Evolutionary conservation across 2,888 invertebrate species (phyloP), one percentile per base, ranked within the genome.

Genomic region (Teleiodes luculella): DNA sequence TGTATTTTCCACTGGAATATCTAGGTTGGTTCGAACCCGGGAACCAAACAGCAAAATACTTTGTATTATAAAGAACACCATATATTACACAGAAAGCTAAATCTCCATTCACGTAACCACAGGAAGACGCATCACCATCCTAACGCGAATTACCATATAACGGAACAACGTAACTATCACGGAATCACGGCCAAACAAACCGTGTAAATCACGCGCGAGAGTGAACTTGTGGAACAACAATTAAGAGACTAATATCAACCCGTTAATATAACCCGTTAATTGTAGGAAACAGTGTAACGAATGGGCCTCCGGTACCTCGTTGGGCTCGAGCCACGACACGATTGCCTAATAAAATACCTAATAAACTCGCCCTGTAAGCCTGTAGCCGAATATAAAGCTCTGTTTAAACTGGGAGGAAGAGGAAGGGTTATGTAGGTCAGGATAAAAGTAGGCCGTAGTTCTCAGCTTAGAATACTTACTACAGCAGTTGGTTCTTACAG

Each of bases 251-350:
- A 72, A 75, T 75, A 77, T 72, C 69, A 70, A 63, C 65, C 64
- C 67, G 70, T 74, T 80, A 79, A 81, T 81, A n/a, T n/a, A 70
- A 63, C 65, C 64, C 67, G 70, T 74, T 80, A 79, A 81, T 81
- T 78, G 76, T 68, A 67, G 61, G 65, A 70, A 68, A 70, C 73
- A 67, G 58, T 62, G 74, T 74, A 74, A 76, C 68, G 66, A 72
- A 78, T 72, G 76, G 68, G 66, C 65, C 77, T 73, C 66, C 57
- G 62, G 72, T 64, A 68, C 56, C 67, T 66, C 64, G 65, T 73
- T 67, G 65, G 28, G 28, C 50, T 53, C 46, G 46, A 36, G 31
- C 53, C 31, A 55, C 59, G 59, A 62, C 67, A 63, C 63, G 68
- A 68, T 68, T 68, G 61, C 65, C 65, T 70, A 65, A 71, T 74